Conservation (phyloP, 2,888 invertebrate genomes). For the Leptinotarsa tumamoca region DNA sequence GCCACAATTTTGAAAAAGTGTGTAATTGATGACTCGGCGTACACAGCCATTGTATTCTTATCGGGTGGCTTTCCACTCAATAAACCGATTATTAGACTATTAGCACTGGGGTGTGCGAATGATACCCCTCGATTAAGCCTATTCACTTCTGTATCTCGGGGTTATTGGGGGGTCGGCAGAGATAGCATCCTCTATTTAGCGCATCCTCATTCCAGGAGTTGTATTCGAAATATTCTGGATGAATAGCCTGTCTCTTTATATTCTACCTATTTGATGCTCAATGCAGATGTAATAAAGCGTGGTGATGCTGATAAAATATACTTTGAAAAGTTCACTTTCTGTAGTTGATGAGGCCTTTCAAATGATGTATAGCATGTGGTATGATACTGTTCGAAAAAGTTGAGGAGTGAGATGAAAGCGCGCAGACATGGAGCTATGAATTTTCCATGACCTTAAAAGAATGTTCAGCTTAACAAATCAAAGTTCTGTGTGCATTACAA, state of each 20-base stretch:
- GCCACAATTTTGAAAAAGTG: slow-evolving; percentile 54
- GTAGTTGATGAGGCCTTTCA: no score
- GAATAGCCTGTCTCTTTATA: slow-evolving; percentile 5
- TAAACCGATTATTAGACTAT: slow-evolving; percentile 64
- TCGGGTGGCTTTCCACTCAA: slow-evolving; percentile 65
- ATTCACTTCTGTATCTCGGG: slow-evolving; percentile 19
- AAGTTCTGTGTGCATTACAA: no score
- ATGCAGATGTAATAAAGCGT: background rate
- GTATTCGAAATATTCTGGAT: background rate
- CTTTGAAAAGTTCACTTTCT: no score
- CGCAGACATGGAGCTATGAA: no score
- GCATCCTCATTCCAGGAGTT: slow-evolving; percentile 12
- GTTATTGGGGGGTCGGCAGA: slow-evolving; percentile 8
- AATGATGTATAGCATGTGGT: no score
- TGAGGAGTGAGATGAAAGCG: no score
- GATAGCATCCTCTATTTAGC: background rate
- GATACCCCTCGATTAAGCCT: slow-evolving; percentile 53
- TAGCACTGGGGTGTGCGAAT: slow-evolving; percentile 56
- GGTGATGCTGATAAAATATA: background rate
- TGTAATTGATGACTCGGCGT: slow-evolving; percentile 53
- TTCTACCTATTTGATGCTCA: background rate
- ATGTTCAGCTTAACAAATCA: no score
- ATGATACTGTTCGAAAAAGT: no score
- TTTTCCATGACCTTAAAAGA: no score
- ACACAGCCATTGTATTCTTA: slow-evolving; percentile 57